Conservation (phyloP, 2,888 invertebrate species). For the Eumerus sabulonum region DNA sequence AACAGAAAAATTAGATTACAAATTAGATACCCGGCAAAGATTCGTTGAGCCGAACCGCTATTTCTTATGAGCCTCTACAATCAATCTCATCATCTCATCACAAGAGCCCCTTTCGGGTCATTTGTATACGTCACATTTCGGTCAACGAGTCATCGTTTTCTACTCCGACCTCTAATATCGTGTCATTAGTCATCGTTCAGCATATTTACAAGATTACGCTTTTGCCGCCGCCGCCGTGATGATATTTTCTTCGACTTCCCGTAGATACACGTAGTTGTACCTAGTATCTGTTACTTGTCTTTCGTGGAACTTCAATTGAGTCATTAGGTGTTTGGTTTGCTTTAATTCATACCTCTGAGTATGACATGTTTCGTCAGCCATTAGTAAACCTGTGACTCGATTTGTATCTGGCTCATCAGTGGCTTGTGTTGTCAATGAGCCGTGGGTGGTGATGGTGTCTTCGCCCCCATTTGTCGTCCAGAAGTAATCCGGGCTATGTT, state of each 20-base stretch:
- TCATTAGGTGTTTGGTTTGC: slow-evolving; percentile 48
- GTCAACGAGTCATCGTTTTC: too few species aligned
- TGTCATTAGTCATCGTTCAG: too few species aligned
- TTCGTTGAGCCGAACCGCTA: too few species aligned
- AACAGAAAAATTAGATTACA: too few species aligned
- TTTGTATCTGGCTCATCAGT: slow-evolving; percentile 11
- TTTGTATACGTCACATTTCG: too few species aligned
- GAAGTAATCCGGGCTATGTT: slow-evolving; percentile 10
- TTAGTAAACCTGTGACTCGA: slow-evolving; percentile 16
- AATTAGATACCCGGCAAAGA: too few species aligned
- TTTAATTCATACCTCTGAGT: slow-evolving; percentile 26
- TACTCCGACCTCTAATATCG: too few species aligned
- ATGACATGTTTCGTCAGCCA: slow-evolving; percentile 35
- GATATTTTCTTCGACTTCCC: slow-evolving; percentile 16
- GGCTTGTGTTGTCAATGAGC: slow-evolving; percentile 1
- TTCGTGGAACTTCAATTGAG: slow-evolving; percentile 53
- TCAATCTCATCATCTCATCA: too few species aligned
- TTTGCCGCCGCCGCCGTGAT: slow-evolving; percentile 37
- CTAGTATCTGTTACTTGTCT: slow-evolving; percentile 4
- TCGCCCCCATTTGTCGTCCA: slow-evolving; percentile 28
- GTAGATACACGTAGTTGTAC: background rate
- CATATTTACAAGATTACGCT: slow-evolving; percentile 56
- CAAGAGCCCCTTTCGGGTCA: too few species aligned
- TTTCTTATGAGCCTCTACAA: too few species aligned
- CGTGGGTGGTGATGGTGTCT: slow-evolving; percentile 43